Evolutionary conservation across 2,113 vertebrate genomes (phyloP).

Genomic region (Chlamydotis undulata): DNA sequence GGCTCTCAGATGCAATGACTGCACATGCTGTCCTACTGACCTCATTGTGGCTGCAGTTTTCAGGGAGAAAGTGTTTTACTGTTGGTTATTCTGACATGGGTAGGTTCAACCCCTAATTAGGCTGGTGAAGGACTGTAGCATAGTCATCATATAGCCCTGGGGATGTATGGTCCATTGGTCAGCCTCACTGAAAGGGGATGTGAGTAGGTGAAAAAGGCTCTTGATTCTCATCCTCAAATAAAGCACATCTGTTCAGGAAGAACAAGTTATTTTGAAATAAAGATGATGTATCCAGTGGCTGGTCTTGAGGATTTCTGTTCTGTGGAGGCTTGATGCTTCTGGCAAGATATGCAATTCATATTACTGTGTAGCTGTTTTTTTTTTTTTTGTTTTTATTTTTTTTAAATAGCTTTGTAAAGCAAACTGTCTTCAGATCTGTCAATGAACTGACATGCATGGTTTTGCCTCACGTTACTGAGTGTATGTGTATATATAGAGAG

Average conservation of each 20-base stretch:
- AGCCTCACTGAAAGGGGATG: fast-evolving
- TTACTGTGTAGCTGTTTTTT: not conserved
- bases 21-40: not conserved
- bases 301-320: not conserved
- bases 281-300: not conserved
- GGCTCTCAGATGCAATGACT: not conserved
- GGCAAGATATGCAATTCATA: not conserved
- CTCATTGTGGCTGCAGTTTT: not conserved
- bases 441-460: not conserved
- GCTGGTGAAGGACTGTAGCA: not conserved
- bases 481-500: not conserved
- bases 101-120: not conserved
- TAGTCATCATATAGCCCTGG: not conserved
- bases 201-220: not conserved
- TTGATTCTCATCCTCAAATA: not conserved
- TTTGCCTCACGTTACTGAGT: not conserved
- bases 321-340: not conserved
- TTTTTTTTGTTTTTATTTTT: not conserved
- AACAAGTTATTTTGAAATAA: not conserved
- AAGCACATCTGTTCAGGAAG: not conserved
- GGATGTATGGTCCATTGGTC: not conserved
- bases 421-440: not conserved
- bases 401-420: not conserved
- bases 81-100: not conserved
- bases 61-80: not conserved